These are phyloP conservation scores for Cyanoderma ruficeps DNA, from an alignment of 2,113 vertebrate species.

Conservation along the genomic window DNA sequence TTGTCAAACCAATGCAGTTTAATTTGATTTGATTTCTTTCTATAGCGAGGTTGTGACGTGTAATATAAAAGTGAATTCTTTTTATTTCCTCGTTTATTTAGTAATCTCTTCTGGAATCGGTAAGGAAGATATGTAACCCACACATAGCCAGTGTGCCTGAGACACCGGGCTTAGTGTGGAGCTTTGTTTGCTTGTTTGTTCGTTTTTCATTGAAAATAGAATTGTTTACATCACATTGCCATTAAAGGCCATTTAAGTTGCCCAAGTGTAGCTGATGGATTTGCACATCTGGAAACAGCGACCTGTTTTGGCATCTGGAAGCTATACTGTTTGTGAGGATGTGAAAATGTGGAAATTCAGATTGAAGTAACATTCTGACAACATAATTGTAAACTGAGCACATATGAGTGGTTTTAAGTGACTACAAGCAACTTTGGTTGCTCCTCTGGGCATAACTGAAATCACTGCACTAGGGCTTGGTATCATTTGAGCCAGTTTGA, in stretches of 20 bases:
- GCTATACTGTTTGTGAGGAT: background rate
- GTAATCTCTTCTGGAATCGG: background rate
- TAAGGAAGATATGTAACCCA: background rate
- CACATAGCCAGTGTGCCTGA: background rate
- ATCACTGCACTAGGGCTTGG: conserved; percentile 11
- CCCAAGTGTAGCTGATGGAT: background rate
- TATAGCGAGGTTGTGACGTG: background rate
- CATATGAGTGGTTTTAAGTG: background rate
- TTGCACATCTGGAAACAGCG: background rate
- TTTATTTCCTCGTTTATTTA: background rate
- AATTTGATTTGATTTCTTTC: background rate
- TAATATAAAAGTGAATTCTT: background rate
- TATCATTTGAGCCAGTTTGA: conserved; percentile 14
- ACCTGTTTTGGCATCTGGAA: background rate
- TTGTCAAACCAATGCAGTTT: background rate
- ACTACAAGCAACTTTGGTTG: background rate
- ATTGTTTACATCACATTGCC: background rate
- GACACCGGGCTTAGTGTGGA: background rate
- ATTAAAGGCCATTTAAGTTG: background rate
- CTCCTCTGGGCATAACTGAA: background rate
- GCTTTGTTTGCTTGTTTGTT: background rate
- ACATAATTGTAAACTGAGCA: background rate
- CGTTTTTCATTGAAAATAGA: background rate
- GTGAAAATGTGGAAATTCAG: background rate
- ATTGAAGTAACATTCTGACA: background rate